A percentile compares a stretch with the other conserved stretches of the same genome.
Conservation (phyloP, 2,888 invertebrate species). For the Nephrotoma guestfalica region DNA sequence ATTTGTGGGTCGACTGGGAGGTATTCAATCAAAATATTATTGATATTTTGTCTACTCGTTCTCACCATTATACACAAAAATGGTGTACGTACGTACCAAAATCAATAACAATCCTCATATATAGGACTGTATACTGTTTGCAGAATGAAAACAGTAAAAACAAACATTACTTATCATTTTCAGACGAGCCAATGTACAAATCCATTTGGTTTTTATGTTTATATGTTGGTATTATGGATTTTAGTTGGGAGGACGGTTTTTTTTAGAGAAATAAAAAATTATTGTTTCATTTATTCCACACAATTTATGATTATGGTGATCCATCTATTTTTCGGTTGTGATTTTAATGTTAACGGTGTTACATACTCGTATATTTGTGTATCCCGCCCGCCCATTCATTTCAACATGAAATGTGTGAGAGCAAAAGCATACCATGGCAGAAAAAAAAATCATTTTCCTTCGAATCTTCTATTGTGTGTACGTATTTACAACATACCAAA, state of each 20-base stretch:
- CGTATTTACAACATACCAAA: too few species aligned
- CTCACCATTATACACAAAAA: not conserved
- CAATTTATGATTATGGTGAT: not conserved
- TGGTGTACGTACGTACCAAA: not conserved
- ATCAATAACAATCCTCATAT: not conserved
- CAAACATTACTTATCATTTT: not conserved
- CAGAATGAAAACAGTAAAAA: not conserved
- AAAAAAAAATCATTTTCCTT: not conserved
- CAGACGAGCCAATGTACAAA: not conserved
- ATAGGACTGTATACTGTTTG: not conserved
- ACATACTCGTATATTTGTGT: not conserved
- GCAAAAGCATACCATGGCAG: not conserved
- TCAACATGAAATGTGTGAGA: not conserved
- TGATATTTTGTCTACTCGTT: not conserved
- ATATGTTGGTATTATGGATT: not conserved
- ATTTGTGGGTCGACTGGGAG: not conserved
- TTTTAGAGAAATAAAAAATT: not conserved
- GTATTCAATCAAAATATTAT: not conserved
- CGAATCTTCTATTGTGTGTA: not conserved
- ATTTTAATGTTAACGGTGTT: not conserved
- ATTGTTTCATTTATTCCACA: not conserved
- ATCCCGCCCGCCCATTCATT: not conserved
- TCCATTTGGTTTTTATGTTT: not conserved
- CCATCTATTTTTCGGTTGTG: not conserved
- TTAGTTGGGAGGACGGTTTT: not conserved